A percentile compares a stretch with the other conserved stretches of the same genome.
These are phyloP conservation scores for Amphiprion clarkii DNA, from an alignment of 2,797 vertebrate species.

Conservation along the genomic window DNA sequence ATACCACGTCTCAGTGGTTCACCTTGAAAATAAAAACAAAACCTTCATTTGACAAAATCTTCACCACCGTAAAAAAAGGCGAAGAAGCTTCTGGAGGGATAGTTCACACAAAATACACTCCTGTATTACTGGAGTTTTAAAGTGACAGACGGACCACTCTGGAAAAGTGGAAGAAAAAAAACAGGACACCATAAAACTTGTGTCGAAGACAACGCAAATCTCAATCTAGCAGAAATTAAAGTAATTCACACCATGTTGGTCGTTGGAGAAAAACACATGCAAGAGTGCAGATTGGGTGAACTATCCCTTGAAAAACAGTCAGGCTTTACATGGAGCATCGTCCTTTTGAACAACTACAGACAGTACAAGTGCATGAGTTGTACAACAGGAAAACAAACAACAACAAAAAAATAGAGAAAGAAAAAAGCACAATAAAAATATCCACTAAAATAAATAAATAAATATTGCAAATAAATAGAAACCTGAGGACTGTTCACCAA, in stretches of 20 bases:
- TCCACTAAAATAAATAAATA: constrained; percentile 82
- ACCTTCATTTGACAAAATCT: constrained; percentile 1
- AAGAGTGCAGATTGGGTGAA: constrained; percentile 59
- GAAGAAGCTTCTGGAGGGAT: constrained; percentile 16
- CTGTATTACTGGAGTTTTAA: constrained; percentile 8
- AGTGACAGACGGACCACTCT: constrained; percentile 30
- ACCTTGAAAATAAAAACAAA: constrained; percentile 9
- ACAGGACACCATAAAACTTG: constrained; percentile 7
- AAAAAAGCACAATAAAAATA: constrained; percentile 67
- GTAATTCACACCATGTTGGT: constrained; percentile 66
- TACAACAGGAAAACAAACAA: constrained; percentile 53
- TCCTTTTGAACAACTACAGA: constrained; percentile 58
- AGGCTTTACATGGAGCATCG: constrained; percentile 53
- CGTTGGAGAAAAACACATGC: constrained; percentile 63
- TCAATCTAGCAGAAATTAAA: constrained; percentile 24
- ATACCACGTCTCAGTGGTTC: constrained; percentile 30
- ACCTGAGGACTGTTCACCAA: constrained; percentile 83
- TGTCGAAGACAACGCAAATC: constrained; percentile 10
- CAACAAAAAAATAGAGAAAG: not conserved
- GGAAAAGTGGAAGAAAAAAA: constrained; percentile 7
- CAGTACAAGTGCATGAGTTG: constrained; percentile 63
- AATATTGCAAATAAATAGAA: constrained; percentile 85
- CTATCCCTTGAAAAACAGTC: constrained; percentile 64
- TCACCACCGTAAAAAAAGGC: constrained; percentile 5
- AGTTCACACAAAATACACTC: constrained; percentile 46